These are phyloP conservation scores for Tenualosa thibaudeaui DNA, from an alignment of 2,797 vertebrate species.

Conservation along the genomic window DNA sequence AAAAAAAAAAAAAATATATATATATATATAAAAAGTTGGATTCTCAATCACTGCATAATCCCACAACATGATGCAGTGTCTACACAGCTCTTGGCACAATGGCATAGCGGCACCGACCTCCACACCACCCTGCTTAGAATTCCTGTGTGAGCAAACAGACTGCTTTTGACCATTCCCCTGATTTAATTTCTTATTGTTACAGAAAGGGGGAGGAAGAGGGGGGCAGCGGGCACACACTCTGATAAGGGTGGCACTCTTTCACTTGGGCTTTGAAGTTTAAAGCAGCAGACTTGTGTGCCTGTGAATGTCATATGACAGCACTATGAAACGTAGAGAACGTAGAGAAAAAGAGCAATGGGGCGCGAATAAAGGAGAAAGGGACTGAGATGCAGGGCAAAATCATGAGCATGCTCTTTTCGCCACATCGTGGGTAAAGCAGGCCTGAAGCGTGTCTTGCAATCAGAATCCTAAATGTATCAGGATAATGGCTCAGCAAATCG, in stretches of 20 bases:
- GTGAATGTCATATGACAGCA: neutral
- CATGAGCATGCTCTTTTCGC: slow-evolving; percentile 63
- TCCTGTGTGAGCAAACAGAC: neutral
- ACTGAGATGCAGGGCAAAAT: slow-evolving; percentile 2
- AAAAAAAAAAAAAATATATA: neutral
- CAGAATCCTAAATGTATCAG: slow-evolving; percentile 72
- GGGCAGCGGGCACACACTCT: neutral
- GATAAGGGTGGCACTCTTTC: neutral
- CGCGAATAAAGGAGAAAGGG: neutral
- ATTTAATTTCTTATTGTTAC: neutral
- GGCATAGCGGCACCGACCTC: neutral
- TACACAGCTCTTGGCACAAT: neutral
- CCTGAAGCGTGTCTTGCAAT: slow-evolving; percentile 65
- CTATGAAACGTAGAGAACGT: neutral
- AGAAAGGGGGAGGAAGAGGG: neutral
- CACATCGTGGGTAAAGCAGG: slow-evolving; percentile 58
- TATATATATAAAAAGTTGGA: neutral
- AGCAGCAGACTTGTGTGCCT: neutral
- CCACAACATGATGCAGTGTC: neutral
- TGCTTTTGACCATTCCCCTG: slow-evolving; percentile 1
- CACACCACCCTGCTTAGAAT: neutral
- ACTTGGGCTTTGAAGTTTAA: neutral
- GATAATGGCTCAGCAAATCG: slow-evolving; percentile 77
- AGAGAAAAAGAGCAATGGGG: neutral
- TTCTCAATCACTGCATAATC: neutral